Evolutionary conservation across 2,113 vertebrate genomes (phyloP).

Genomic region (Phasianus colchicus): DNA sequence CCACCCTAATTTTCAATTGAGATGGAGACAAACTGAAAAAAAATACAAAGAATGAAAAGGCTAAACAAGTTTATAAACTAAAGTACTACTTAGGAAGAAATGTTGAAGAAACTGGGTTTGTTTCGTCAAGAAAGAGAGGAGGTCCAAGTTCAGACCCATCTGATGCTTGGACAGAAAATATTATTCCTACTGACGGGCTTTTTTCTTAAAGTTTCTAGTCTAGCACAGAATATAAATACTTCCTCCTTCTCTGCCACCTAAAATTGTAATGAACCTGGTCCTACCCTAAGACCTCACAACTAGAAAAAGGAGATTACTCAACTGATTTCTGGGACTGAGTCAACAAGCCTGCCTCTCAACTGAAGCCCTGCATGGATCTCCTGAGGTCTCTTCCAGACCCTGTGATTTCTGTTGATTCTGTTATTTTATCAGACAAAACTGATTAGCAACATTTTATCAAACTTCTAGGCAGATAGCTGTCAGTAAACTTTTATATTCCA

Average conservation of each 20-base stretch:
- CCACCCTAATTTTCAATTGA: neutral
- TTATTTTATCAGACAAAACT: neutral
- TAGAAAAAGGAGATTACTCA: neutral
- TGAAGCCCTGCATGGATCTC: neutral
- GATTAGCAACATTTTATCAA: neutral
- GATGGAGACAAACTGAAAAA: neutral
- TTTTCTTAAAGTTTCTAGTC: neutral
- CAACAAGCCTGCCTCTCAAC: neutral
- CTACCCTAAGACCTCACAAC: neutral
- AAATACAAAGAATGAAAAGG: neutral
- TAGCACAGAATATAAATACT: neutral
- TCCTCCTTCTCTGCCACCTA: neutral
- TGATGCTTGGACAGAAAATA: neutral
- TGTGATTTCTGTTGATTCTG: neutral
- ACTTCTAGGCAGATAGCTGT: neutral
- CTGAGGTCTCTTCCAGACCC: neutral
- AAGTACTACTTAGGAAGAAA: neutral
- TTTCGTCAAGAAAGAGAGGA: neutral
- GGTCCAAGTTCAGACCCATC: neutral
- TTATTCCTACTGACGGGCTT: neutral
- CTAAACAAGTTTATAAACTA: neutral
- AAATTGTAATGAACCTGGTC: fast-evolving
- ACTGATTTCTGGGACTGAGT: neutral
- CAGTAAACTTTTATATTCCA: neutral
- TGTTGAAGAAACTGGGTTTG: neutral